Percentiles rank a stretch among this genome's conserved stretches.
Conservation (phyloP, 2,797 vertebrate genomes). For the Propithecus deckenii region DNA sequence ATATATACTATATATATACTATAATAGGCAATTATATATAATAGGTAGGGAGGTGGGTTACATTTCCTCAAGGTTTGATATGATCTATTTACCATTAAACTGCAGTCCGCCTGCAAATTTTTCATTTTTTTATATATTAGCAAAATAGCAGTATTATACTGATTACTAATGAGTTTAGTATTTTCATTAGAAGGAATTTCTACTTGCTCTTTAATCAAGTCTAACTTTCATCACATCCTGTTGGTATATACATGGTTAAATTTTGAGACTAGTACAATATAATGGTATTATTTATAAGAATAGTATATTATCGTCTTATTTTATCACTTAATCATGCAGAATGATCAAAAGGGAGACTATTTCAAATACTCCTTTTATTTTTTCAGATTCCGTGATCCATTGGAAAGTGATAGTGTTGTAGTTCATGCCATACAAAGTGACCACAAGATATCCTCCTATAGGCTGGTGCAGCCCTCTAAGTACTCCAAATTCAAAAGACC, state of each 20-base stretch:
- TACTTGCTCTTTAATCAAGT: slow-evolving; percentile 7
- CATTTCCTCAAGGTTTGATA: slow-evolving; percentile 13
- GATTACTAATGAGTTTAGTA: neutral
- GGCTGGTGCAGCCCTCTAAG: slow-evolving; percentile 81
- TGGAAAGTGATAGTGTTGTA: slow-evolving; percentile 85
- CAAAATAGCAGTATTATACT: neutral
- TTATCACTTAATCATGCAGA: neutral
- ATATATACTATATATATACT: too few relatives aligned
- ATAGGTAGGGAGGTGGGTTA: neutral
- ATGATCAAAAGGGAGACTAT: slow-evolving; percentile 7
- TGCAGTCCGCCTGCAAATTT: neutral
- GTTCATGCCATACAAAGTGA: slow-evolving; percentile 88
- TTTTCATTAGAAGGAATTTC: slow-evolving; percentile 13
- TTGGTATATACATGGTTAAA: neutral
- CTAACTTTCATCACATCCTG: neutral
- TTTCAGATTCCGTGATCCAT: slow-evolving; percentile 87
- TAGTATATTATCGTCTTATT: neutral
- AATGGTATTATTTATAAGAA: neutral
- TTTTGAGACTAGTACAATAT: neutral
- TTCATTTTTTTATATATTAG: neutral
- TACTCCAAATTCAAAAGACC: slow-evolving; percentile 60
- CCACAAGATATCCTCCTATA: slow-evolving; percentile 90
- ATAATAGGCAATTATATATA: neutral
- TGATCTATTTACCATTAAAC: neutral
- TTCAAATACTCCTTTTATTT: slow-evolving; percentile 55